Conservation (phyloP, 64 coral and sea anemone species). For the Stichodactyla helianthus region DNA sequence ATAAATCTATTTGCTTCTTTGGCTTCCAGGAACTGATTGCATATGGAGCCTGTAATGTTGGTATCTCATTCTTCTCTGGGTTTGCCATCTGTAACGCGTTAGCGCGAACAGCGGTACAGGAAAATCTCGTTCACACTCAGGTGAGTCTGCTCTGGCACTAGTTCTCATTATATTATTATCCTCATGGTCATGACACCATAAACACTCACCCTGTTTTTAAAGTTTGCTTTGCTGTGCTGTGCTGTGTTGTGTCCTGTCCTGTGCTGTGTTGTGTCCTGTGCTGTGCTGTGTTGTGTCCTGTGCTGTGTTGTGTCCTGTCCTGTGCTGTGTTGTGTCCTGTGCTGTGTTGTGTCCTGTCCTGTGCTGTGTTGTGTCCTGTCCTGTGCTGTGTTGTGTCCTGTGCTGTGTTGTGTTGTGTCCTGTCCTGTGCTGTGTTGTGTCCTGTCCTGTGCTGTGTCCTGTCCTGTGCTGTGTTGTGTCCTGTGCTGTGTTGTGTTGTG, state of each 20-base stretch:
- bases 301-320: too few relatives aligned
- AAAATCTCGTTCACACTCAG: constrained; percentile 87
- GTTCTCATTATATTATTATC: neutral
- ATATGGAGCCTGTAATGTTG: constrained; percentile 77
- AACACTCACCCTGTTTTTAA: too few relatives aligned
- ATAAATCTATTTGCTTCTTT: neutral
- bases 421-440: too few relatives aligned
- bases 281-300: too few relatives aligned
- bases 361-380: neutral
- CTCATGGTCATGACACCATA: neutral
- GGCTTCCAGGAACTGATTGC: constrained; percentile 72
- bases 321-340: too few relatives aligned
- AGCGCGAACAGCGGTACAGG: constrained; percentile 73
- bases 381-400: too few relatives aligned
- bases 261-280: too few relatives aligned
- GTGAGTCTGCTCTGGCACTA: neutral
- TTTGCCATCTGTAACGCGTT: constrained; percentile 84
- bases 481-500: too few relatives aligned
- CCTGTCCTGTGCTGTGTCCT: neutral
- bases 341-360: too few relatives aligned
- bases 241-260: too few relatives aligned
- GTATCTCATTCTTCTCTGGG: constrained; percentile 73
- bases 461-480: neutral
- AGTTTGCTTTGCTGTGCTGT: too few relatives aligned
- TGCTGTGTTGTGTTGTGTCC: too few relatives aligned